A percentile compares a stretch with the other conserved stretches of the same genome.
phyloP scores from a whole-genome alignment of 1,140 invertebrate species.

The Delia radicum region DNA sequence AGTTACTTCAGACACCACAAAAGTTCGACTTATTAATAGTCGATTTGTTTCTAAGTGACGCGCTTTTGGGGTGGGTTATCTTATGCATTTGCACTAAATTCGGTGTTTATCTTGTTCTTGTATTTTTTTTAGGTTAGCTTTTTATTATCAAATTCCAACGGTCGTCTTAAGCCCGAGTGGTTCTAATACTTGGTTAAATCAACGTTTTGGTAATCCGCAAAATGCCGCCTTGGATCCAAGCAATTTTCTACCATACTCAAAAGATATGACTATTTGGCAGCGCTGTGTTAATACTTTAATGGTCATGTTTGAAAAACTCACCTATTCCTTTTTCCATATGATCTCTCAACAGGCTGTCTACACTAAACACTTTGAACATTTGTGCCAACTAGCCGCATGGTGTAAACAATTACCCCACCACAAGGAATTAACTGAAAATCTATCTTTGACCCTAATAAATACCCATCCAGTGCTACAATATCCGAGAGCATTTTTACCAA shows the following conservation, averaged over 20 bases:
- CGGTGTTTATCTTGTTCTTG: not conserved
- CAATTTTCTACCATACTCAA: slow-evolving; percentile 59
- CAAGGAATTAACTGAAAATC: slow-evolving; percentile 60
- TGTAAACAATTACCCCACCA: slow-evolving; percentile 52
- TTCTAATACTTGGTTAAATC: slow-evolving; percentile 64
- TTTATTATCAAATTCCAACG: slow-evolving; percentile 61
- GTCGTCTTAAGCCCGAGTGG: slow-evolving; percentile 62
- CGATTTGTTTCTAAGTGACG: slow-evolving; percentile 50
- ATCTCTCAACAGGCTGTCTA: slow-evolving; percentile 51
- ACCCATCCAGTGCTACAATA: slow-evolving; percentile 65
- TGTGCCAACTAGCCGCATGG: slow-evolving; percentile 33
- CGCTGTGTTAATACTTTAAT: slow-evolving; percentile 60
- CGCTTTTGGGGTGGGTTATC: slow-evolving; percentile 43
- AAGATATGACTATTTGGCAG: slow-evolving; percentile 63
- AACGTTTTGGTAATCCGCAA: slow-evolving; percentile 64
- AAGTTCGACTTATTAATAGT: slow-evolving; percentile 48
- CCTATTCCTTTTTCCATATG: slow-evolving; percentile 51
- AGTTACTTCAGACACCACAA: slow-evolving; percentile 42
- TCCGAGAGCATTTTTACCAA: slow-evolving; percentile 60
- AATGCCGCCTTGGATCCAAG: slow-evolving; percentile 63
- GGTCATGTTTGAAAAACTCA: slow-evolving; percentile 48
- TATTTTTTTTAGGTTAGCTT: slow-evolving; percentile 56
- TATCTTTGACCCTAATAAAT: slow-evolving; percentile 64
- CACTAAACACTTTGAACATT: slow-evolving; percentile 44
- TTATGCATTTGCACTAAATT: not conserved